Evolutionary conservation across 2,888 invertebrate genomes (phyloP).

Genomic region (Atrina japonica): DNA sequence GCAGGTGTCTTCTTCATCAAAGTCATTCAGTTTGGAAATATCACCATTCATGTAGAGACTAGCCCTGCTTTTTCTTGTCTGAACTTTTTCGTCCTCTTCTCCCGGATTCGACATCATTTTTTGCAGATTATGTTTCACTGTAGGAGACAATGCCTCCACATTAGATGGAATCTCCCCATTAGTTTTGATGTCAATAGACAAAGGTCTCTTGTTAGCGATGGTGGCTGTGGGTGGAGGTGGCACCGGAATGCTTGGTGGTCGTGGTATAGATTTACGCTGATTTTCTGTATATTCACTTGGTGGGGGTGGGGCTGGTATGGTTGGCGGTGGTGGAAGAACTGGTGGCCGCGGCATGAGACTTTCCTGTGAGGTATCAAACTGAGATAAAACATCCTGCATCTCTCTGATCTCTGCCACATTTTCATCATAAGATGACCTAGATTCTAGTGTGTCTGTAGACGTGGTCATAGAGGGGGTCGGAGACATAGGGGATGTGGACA

Average conservation of each 20-base stretch:
- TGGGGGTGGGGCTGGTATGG: slow-evolving; percentile 57
- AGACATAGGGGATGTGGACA: slow-evolving; percentile 21
- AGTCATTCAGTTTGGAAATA: slow-evolving; percentile 42
- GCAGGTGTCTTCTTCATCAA: slow-evolving; percentile 51
- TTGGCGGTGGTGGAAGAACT: slow-evolving; percentile 57
- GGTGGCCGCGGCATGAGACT: slow-evolving; percentile 44
- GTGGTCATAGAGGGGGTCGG: slow-evolving; percentile 26
- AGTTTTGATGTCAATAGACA: slow-evolving; percentile 28
- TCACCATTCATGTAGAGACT: slow-evolving; percentile 16
- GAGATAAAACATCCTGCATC: slow-evolving; percentile 58
- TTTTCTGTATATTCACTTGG: slow-evolving; percentile 31
- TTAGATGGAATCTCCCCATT: slow-evolving; percentile 37
- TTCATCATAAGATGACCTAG: slow-evolving; percentile 38
- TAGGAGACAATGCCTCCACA: slow-evolving; percentile 64
- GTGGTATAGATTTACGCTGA: slow-evolving; percentile 44
- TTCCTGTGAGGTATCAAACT: slow-evolving; percentile 57
- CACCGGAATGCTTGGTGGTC: slow-evolving; percentile 43
- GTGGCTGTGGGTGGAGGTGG: slow-evolving; percentile 45
- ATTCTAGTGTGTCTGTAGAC: slow-evolving; percentile 35
- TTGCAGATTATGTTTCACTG: slow-evolving; percentile 59
- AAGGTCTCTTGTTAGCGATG: slow-evolving; percentile 15
- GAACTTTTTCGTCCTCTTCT: slow-evolving; percentile 8
- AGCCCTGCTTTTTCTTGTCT: not conserved
- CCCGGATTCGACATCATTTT: slow-evolving; percentile 49
- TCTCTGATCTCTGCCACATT: slow-evolving; percentile 49